Evolutionary conservation across 2,888 invertebrate genomes (phyloP).

Genomic region (Acanthoscelides obtectus): DNA sequence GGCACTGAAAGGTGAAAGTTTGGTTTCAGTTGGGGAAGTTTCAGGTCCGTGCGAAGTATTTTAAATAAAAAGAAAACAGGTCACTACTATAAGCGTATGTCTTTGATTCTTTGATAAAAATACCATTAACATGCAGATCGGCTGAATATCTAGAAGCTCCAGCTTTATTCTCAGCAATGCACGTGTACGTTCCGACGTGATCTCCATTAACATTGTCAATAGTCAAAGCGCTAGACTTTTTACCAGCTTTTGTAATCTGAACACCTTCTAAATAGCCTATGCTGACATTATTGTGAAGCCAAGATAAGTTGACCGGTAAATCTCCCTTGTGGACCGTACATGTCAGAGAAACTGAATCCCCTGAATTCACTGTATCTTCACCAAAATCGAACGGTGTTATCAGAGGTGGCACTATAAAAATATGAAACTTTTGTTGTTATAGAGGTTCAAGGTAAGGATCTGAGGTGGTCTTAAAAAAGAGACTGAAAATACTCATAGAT

Average conservation of each 20-base stretch:
- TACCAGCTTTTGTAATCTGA: conserved; percentile 53
- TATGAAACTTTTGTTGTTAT: too few species aligned
- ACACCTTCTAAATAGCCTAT: conserved; percentile 13
- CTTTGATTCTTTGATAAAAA: not conserved
- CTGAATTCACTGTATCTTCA: conserved; percentile 58
- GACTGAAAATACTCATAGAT: too few species aligned
- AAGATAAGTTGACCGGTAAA: conserved; percentile 59
- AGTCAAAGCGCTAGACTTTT: conserved; percentile 57
- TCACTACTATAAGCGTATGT: not conserved
- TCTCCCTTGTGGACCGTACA: conserved; percentile 71
- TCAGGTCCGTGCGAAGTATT: not conserved
- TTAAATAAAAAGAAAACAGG: not conserved
- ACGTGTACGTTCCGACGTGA: conserved; percentile 56
- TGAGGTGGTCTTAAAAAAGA: too few species aligned
- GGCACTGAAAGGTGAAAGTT: too few species aligned
- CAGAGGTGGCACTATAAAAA: conserved; percentile 47
- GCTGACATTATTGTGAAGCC: conserved; percentile 45
- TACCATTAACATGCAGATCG: conserved; percentile 29
- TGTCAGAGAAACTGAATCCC: conserved; percentile 64
- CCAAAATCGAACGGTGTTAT: conserved; percentile 56
- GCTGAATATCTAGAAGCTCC: conserved; percentile 66
- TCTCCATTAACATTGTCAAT: conserved; percentile 55
- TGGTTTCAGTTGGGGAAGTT: not conserved
- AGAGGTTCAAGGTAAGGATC: too few species aligned
- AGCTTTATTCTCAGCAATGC: conserved; percentile 63